A percentile compares a stretch with the other conserved stretches of the same genome.
phyloP scores from a whole-genome alignment of 2,888 invertebrate species.

The Sericinus montela region DNA sequence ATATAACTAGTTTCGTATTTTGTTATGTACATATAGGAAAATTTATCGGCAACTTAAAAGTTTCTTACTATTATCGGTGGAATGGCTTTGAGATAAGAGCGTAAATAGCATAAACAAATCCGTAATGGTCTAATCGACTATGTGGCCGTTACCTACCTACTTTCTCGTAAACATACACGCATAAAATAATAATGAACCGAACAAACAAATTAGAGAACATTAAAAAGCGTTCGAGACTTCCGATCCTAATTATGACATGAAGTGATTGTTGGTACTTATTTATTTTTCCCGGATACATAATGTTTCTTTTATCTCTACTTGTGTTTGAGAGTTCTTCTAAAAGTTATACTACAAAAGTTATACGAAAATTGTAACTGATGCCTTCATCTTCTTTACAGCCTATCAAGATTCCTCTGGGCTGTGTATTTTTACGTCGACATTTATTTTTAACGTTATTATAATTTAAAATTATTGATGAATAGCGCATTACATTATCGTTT shows the following conservation, averaged over 20 bases:
- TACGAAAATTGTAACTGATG: no score
- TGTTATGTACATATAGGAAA: constrained; percentile 14
- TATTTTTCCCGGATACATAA: constrained; percentile 10
- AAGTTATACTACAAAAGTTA: no score
- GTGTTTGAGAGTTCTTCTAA: no score
- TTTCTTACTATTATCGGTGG: constrained; percentile 14
- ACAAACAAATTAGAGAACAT: constrained; percentile 68
- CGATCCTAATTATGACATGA: constrained; percentile 65
- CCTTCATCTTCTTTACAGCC: no score
- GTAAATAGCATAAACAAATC: constrained; percentile 19
- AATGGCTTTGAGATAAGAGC: constrained; percentile 19
- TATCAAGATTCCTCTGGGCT: no score
- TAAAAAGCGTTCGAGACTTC: constrained; percentile 60
- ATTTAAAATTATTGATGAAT: background rate
- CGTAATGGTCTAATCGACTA: constrained; percentile 16
- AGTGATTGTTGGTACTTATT: constrained; percentile 33
- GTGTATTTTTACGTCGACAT: no score
- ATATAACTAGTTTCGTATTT: constrained; percentile 19
- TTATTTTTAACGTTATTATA: no score
- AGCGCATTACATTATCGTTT: constrained; percentile 23
- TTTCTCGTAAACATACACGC: constrained; percentile 16
- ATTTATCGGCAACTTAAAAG: constrained; percentile 1
- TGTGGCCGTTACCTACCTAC: constrained; percentile 9
- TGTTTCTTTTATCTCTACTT: background rate
- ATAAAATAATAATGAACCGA: constrained; percentile 27